Evolutionary conservation across 2,888 invertebrate species (phyloP), one percentile per base, ranked within the genome.

Genomic region (Drosophila greeni): DNA sequence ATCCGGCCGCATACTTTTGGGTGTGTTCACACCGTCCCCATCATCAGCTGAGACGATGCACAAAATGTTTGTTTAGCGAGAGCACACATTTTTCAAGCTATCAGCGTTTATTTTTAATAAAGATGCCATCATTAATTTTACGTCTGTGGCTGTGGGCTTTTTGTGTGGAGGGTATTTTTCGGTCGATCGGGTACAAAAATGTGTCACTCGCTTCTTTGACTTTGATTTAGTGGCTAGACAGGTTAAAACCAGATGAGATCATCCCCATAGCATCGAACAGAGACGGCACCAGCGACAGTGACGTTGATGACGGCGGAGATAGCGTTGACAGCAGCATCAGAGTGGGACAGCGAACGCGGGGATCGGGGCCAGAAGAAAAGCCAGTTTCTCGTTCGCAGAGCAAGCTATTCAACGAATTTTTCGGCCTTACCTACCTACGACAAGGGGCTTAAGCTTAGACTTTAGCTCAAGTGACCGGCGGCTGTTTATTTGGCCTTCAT

Each of bases 191-290:
- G 64, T 64, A n/a, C n/a, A 65, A 71, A 80, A 75, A 76, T 82
- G 83, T 82, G 81, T 82, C 81, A 83, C 68, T 83, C 66, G 82
- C 68, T 67, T 81, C 81, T 82, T 82, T 66, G 78, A 66, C 81
- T 82, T 82, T 81, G 81, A 82, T 83, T 75, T 83, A 83, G 83
- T 83, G 81, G 83, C 83, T 78, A 83, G 81, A 81, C 81, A 81
- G 81, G 81, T 81, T 81, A 81, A 77, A 61, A 77, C 75, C 49
- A 74, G 77, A 77, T 81, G 81, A 81, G 82, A 82, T 81, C 81
- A 81, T 76, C 81, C 60, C 39, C 58, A 34, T 20, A 31, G 26
- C 52, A 51, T 40, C 39, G 33, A 33, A 55, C 34, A 56, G 52
- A 59, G 52, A 31, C 6, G 48, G 53, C 36, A 37, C 55, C 43